These are phyloP conservation scores for Oikopleura albicans DNA, from an alignment of 23 tunicate genomes.

Conservation along the genomic window DNA sequence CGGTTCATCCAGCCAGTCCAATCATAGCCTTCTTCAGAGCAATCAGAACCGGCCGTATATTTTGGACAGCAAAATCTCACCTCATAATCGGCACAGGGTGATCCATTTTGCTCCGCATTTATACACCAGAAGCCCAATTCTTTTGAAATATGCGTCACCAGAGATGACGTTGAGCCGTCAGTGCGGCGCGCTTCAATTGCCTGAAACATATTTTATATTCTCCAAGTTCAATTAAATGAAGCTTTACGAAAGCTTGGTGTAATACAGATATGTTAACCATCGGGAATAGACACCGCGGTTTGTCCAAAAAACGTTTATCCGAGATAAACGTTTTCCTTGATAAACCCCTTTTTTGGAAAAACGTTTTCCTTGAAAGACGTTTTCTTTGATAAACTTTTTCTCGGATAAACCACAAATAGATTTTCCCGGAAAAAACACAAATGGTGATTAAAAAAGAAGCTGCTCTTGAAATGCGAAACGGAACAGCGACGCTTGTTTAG, in stretches of 20 bases:
- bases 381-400: too few relatives aligned
- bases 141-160: slow-evolving; percentile 1
- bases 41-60: not conserved
- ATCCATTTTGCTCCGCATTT: not conserved
- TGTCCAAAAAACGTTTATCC: not conserved
- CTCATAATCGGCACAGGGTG: not conserved
- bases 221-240: too few relatives aligned
- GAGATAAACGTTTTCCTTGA: too few relatives aligned
- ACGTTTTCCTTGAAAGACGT: too few relatives aligned
- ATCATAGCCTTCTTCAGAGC: not conserved
- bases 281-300: too few relatives aligned
- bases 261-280: too few relatives aligned
- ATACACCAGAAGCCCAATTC: slow-evolving; percentile 14
- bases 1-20: not conserved
- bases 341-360: too few relatives aligned
- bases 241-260: too few relatives aligned
- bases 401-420: too few relatives aligned
- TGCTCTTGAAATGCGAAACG: not conserved
- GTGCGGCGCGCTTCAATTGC: not conserved
- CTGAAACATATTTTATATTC: too few relatives aligned
- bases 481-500: too few relatives aligned
- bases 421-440: not conserved
- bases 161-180: not conserved
- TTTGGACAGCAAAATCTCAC: not conserved
- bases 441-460: not conserved